These are phyloP conservation scores for Nemoura dubitans DNA, from an alignment of 2,888 invertebrate species.

Conservation along the genomic window DNA sequence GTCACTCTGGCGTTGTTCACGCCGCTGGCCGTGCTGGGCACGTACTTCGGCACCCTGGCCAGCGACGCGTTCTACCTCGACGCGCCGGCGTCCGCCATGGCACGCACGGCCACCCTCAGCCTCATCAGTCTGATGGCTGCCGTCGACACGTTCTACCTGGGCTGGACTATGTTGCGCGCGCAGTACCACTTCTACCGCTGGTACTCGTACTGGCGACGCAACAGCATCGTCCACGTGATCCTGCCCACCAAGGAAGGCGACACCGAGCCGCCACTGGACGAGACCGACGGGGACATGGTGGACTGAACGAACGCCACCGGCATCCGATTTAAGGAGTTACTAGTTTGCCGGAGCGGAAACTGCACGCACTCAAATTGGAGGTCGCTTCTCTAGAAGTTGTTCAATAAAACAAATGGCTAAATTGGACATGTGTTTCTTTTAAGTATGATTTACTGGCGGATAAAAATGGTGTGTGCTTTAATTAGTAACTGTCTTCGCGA, in stretches of 20 bases:
- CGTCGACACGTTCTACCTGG: conserved; percentile 63
- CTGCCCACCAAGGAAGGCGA: conserved; percentile 52
- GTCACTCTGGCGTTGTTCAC: conserved; percentile 67
- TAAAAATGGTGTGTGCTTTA: too few relatives aligned
- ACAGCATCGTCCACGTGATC: conserved; percentile 62
- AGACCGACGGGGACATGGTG: too few relatives aligned
- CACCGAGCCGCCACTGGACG: too few relatives aligned
- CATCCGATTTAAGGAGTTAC: too few relatives aligned
- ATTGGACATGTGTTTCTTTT: too few relatives aligned
- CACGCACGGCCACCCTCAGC: conserved; percentile 63
- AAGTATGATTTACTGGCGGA: too few relatives aligned
- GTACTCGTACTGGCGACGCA: conserved; percentile 67
- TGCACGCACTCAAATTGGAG: too few relatives aligned
- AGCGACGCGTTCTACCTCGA: conserved; percentile 56
- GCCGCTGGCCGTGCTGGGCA: conserved; percentile 65
- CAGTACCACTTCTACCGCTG: conserved; percentile 63
- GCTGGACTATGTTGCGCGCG: conserved; percentile 64
- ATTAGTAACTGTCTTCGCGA: too few relatives aligned
- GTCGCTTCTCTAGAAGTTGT: too few relatives aligned
- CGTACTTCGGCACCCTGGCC: conserved; percentile 64
- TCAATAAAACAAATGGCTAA: too few relatives aligned
- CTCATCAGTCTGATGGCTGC: conserved; percentile 63
- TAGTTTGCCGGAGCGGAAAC: too few relatives aligned
- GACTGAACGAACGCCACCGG: too few relatives aligned
- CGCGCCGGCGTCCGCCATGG: conserved; percentile 56